Base-by-base conservation (phyloP, 2,797 vertebrate genomes). In the Lutjanus argentimaculatus region DNA sequence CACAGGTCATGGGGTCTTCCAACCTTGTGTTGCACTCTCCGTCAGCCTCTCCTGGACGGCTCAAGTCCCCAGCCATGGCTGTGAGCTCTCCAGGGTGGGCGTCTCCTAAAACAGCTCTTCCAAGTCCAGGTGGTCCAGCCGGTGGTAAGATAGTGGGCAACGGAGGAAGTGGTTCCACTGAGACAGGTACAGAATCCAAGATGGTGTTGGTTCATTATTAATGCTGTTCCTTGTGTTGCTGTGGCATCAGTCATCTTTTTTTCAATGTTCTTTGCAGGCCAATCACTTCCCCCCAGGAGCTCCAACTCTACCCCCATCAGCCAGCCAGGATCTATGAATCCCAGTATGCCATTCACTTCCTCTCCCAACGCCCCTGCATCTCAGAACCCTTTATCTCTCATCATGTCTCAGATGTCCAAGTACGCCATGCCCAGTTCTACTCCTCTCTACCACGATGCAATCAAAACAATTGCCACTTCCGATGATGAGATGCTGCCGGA, bases 351-450 rank as follows among this genome's bases (percentile, higher is more conserved):
- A 67, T 98, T 98, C 89, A 97, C 95, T 48, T 97, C 98, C 53
- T 98, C 98, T 80, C 96, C 97, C 30, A 97, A 97, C 83, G 96
- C 95, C 62, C 91, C 96, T 22, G 95, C 97, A 15, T 95, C 98
- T 80, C 98, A 98, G 96, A 99, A 99, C 89, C 99, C 98, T 48
- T 92, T 99, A 78, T 98, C 99, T 1, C 94, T 99, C 75, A 99
- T 99, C 93, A 99, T 99, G 97, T 98, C 98, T 64, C 98, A 99
- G 95, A 99, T 99, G 98, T 99, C 99, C 84, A 99, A 99, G 92
- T 99, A 99, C 0, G 98, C 99, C 86, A 97, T 99, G 97, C 98
- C 99, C 77, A 99, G 98, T 92, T 97, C 97, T 81, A 99, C 98
- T 13, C 99, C 99, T 0, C 97, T 99, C 59, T 99, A 99, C 95